These are phyloP conservation scores for Drosophila greeni DNA, from an alignment of 2,888 invertebrate species.

Conservation along the genomic window DNA sequence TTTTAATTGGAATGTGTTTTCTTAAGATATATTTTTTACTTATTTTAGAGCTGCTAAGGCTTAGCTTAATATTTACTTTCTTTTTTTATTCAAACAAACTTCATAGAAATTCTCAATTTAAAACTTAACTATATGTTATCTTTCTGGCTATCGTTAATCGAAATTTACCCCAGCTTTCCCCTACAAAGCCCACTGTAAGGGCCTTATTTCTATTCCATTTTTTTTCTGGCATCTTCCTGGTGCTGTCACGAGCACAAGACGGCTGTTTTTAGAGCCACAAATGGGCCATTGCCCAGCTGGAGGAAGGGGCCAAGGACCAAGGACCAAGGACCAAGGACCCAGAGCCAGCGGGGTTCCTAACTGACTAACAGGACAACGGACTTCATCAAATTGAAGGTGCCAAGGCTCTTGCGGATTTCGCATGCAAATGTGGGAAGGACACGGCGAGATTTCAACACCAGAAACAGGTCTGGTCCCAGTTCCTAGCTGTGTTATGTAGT, in stretches of 20 bases:
- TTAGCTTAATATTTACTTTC: too few species aligned
- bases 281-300: slow-evolving; percentile 1
- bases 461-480: neutral
- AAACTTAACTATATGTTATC: too few species aligned
- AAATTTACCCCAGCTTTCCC: neutral
- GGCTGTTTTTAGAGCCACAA: slow-evolving; percentile 27
- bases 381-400: slow-evolving; percentile 54
- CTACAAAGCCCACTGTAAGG: slow-evolving; percentile 8
- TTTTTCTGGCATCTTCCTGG: slow-evolving; percentile 1
- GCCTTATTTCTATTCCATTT: neutral
- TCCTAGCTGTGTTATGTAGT: slow-evolving; percentile 1
- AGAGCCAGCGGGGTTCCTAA: neutral
- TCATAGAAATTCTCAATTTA: neutral
- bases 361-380: slow-evolving; percentile 9
- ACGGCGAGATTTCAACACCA: slow-evolving; percentile 17
- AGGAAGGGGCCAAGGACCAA: slow-evolving; percentile 1
- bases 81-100: neutral
- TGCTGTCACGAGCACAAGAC: slow-evolving; percentile 32
- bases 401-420: slow-evolving; percentile 29
- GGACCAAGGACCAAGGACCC: slow-evolving; percentile 6
- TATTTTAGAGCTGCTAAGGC: too few species aligned
- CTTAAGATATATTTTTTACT: too few species aligned
- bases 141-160: neutral
- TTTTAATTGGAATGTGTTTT: neutral
- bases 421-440: slow-evolving; percentile 53